A percentile compares a stretch with the other conserved stretches of the same genome.
These are phyloP conservation scores for Philereme transversata DNA, from an alignment of 2,888 invertebrate species.

Conservation along the genomic window DNA sequence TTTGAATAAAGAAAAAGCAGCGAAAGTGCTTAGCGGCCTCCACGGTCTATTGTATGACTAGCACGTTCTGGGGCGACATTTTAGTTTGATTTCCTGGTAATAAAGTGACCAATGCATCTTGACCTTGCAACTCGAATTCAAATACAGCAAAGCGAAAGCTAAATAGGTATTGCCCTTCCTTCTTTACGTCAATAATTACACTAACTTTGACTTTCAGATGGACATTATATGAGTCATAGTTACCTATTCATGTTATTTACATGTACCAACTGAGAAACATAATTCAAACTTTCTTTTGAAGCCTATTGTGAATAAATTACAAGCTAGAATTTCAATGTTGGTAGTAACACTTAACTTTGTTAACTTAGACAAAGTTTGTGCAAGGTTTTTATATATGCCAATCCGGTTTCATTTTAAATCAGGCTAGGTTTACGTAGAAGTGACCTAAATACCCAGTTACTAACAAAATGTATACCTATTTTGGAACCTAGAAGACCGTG, in stretches of 20 bases:
- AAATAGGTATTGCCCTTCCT: background rate
- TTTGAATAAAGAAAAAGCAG: constrained; percentile 72
- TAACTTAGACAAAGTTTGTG: too few relatives aligned
- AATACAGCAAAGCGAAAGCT: constrained; percentile 1
- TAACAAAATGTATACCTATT: too few relatives aligned
- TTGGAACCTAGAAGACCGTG: too few relatives aligned
- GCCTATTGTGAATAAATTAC: background rate
- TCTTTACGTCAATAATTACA: background rate
- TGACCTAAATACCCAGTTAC: too few relatives aligned
- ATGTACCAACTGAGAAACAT: background rate
- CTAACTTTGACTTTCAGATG: background rate
- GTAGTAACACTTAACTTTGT: too few relatives aligned
- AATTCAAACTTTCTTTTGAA: background rate
- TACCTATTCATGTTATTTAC: background rate
- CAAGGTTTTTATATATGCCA: too few relatives aligned
- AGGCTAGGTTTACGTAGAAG: too few relatives aligned
- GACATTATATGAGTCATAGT: background rate
- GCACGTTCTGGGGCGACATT: constrained; percentile 70
- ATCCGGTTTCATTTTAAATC: too few relatives aligned
- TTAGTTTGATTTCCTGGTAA: constrained; percentile 56
- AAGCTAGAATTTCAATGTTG: background rate
- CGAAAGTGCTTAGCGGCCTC: constrained; percentile 73
- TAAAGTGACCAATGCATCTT: constrained; percentile 34
- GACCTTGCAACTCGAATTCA: constrained; percentile 21
- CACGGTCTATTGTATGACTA: constrained; percentile 67